phyloP scores from a whole-genome alignment of 2,113 vertebrate genomes.

The Sialia sialis region DNA sequence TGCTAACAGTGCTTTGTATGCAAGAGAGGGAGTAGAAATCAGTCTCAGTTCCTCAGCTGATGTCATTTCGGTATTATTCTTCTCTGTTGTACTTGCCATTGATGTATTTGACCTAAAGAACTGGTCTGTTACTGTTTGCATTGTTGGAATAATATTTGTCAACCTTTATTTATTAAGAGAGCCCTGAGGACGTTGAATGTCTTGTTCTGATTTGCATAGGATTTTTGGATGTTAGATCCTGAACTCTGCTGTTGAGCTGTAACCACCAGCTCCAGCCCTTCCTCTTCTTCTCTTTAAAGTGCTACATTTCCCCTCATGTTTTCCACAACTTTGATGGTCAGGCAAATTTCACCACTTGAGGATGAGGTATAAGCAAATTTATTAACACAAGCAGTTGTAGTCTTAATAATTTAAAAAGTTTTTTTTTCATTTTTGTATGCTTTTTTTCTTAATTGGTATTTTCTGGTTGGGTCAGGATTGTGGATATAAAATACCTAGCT shows the following conservation, averaged over 20 bases:
- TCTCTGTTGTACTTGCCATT: neutral
- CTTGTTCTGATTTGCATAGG: neutral
- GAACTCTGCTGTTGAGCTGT: neutral
- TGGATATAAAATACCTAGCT: neutral
- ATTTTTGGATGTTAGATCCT: neutral
- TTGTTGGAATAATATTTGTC: conserved; percentile 31
- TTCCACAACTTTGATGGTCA: neutral
- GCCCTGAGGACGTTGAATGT: neutral
- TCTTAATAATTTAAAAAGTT: neutral
- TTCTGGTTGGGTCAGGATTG: neutral
- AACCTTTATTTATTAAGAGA: neutral
- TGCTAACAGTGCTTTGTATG: neutral
- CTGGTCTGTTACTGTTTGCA: neutral
- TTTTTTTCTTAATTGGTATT: neutral
- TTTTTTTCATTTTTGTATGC: neutral
- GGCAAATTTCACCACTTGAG: neutral
- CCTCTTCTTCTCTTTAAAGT: neutral
- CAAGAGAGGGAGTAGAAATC: neutral
- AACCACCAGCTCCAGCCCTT: neutral
- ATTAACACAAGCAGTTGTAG: neutral
- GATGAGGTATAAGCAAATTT: neutral
- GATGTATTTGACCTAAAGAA: conserved; percentile 22
- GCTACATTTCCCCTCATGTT: neutral
- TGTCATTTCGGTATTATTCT: neutral
- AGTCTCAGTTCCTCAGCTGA: neutral